phyloP scores from a whole-genome alignment of 2,888 invertebrate genomes.

The Lapara coniferarum region DNA sequence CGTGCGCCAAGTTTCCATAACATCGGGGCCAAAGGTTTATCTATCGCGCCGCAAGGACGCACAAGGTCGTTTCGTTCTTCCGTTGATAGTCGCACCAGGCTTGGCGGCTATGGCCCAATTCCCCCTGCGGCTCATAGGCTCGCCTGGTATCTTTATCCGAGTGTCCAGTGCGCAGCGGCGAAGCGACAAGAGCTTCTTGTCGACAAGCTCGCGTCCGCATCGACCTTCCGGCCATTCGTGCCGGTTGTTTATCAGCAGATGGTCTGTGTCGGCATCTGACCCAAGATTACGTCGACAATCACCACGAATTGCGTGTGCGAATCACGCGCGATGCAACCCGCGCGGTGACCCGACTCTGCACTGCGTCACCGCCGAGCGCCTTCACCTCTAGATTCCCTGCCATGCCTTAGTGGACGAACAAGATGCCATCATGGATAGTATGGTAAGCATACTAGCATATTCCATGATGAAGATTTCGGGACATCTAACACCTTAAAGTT shows the following conservation, averaged over 20 bases:
- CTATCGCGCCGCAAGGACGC: conserved; percentile 72
- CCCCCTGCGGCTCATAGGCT: neutral
- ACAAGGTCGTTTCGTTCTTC: conserved; percentile 67
- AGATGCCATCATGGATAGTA: too few species aligned
- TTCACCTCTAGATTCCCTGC: neutral
- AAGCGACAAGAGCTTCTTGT: too few species aligned
- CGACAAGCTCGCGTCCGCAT: conserved; percentile 49
- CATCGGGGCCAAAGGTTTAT: conserved; percentile 45
- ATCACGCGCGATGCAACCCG: conserved; percentile 33
- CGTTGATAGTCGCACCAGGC: conserved; percentile 11
- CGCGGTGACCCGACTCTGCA: neutral
- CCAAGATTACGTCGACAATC: conserved; percentile 33
- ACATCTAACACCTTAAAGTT: too few species aligned
- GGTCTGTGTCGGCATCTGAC: conserved; percentile 29
- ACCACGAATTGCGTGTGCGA: conserved; percentile 28
- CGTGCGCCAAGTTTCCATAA: conserved; percentile 47
- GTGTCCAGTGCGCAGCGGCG: neutral
- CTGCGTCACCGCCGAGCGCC: neutral
- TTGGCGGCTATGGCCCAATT: conserved; percentile 21
- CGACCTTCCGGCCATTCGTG: conserved; percentile 34
- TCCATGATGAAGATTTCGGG: too few species aligned
- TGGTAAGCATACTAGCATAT: too few species aligned
- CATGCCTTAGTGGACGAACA: too few species aligned
- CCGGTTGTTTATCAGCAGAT: conserved; percentile 31
- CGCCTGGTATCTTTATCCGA: neutral